phyloP scores from a whole-genome alignment of 1,140 invertebrate species.

The Caenorhabditis latens region DNA sequence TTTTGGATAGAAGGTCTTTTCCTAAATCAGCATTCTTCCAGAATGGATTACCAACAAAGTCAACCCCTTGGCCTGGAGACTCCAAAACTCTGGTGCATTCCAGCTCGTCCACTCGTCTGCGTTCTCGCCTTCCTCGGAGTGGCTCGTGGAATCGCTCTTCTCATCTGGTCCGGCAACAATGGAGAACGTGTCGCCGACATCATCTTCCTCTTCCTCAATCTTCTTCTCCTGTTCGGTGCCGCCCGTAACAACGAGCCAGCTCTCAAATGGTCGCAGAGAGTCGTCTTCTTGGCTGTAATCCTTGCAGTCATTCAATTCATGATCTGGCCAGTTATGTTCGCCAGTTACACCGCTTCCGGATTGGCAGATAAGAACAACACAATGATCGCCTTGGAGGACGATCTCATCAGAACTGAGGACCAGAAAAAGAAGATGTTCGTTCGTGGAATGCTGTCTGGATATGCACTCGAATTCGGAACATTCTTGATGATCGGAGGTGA shows the following conservation, averaged over 20 bases:
- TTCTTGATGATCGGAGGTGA: constrained; percentile 15
- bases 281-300: constrained; percentile 1
- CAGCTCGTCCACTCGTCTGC: constrained; percentile 22
- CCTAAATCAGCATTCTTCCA: neutral
- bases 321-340: constrained; percentile 35
- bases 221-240: constrained; percentile 35
- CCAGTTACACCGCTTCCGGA: constrained; percentile 46
- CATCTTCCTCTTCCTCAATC: constrained; percentile 20
- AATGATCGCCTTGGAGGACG: neutral
- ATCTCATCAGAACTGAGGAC: neutral
- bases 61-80: constrained; percentile 7
- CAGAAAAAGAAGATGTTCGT: constrained; percentile 31
- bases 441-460: constrained; percentile 27
- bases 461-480: constrained; percentile 16
- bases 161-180: neutral
- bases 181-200: constrained; percentile 7
- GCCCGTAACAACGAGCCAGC: constrained; percentile 35
- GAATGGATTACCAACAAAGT: constrained; percentile 36
- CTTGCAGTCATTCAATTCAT: constrained; percentile 24
- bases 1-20: neutral
- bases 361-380: constrained; percentile 7
- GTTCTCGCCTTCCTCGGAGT: constrained; percentile 2
- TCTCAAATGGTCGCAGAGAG: constrained; percentile 20
- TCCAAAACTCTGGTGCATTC: constrained; percentile 33
- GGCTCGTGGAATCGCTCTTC: constrained; percentile 1